phyloP scores from a whole-genome alignment of 2,888 invertebrate genomes.

The Drosophila kanekoi region DNA sequence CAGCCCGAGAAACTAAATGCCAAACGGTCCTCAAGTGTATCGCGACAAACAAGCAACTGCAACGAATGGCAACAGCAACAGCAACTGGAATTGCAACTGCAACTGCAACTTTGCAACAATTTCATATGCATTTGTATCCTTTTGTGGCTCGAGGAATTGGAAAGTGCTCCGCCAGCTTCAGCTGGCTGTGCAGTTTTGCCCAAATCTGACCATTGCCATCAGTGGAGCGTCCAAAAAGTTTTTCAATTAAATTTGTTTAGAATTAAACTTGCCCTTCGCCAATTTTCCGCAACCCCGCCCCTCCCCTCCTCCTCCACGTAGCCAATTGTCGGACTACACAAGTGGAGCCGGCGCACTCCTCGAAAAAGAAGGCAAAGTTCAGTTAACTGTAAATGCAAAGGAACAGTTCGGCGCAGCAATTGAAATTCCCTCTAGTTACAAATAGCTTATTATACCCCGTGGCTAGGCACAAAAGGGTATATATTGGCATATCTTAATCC shows the following conservation, averaged over 20 bases:
- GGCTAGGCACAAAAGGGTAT: not conserved
- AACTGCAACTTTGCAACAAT: constrained; percentile 64
- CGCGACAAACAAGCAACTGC: constrained; percentile 65
- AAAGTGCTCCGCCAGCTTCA: constrained; percentile 8
- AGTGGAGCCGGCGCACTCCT: constrained; percentile 1
- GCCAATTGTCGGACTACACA: constrained; percentile 6
- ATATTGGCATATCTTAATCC: too few species aligned
- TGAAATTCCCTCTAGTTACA: constrained; percentile 7
- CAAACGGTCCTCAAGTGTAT: constrained; percentile 70
- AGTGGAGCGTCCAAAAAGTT: constrained; percentile 62
- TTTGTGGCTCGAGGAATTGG: constrained; percentile 40
- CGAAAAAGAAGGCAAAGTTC: constrained; percentile 33
- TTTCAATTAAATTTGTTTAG: constrained; percentile 80
- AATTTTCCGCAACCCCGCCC: constrained; percentile 21
- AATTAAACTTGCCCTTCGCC: constrained; percentile 70
- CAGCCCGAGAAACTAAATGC: constrained; percentile 58
- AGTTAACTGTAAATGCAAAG: constrained; percentile 53
- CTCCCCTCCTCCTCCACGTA: too few species aligned
- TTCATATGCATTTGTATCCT: constrained; percentile 74
- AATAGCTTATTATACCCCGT: constrained; percentile 1
- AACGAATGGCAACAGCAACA: constrained; percentile 40
- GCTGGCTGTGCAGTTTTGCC: constrained; percentile 30
- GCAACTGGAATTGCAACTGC: constrained; percentile 25
- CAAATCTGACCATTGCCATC: constrained; percentile 68
- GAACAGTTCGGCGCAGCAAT: constrained; percentile 13